Evolutionary conservation across 2,113 vertebrate genomes (phyloP).

Genomic region (Globicephala melas): DNA sequence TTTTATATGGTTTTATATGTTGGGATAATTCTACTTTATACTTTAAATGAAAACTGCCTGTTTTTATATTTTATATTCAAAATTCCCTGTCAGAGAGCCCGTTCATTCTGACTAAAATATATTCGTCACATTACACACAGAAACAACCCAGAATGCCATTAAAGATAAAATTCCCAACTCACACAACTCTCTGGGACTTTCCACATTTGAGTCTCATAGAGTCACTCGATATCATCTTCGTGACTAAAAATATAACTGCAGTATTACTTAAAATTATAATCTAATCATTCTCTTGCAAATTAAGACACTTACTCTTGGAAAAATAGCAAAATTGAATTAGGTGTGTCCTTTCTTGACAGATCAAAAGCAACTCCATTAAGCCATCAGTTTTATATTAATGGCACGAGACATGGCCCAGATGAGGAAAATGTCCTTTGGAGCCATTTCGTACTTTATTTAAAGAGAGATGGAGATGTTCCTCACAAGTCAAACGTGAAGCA

Average conservation of each 20-base stretch:
- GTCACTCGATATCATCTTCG: conserved; percentile 59
- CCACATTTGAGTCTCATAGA: conserved; percentile 52
- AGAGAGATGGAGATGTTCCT: not conserved
- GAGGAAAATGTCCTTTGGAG: conserved; percentile 38
- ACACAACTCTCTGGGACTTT: conserved; percentile 65
- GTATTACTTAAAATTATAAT: conserved; percentile 74
- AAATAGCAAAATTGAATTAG: conserved; percentile 71
- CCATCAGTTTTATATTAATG: conserved; percentile 63
- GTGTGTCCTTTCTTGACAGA: conserved; percentile 60
- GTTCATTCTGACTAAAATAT: conserved; percentile 29
- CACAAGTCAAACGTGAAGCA: not conserved
- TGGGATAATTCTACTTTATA: not conserved
- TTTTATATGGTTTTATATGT: not conserved
- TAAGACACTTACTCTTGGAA: conserved; percentile 69
- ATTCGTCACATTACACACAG: conserved; percentile 4
- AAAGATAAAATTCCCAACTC: conserved; percentile 49
- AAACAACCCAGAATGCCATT: not conserved
- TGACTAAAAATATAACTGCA: conserved; percentile 66
- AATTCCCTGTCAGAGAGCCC: not conserved
- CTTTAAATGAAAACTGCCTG: conserved; percentile 1
- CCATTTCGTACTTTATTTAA: conserved; percentile 18
- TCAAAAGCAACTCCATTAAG: conserved; percentile 70
- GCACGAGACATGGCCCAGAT: conserved; percentile 50
- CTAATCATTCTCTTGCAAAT: conserved; percentile 69
- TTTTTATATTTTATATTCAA: conserved; percentile 36